These are phyloP conservation scores for Caenorhabditis sp. DNA, from an alignment of 2,888 invertebrate genomes.

Conservation along the genomic window DNA sequence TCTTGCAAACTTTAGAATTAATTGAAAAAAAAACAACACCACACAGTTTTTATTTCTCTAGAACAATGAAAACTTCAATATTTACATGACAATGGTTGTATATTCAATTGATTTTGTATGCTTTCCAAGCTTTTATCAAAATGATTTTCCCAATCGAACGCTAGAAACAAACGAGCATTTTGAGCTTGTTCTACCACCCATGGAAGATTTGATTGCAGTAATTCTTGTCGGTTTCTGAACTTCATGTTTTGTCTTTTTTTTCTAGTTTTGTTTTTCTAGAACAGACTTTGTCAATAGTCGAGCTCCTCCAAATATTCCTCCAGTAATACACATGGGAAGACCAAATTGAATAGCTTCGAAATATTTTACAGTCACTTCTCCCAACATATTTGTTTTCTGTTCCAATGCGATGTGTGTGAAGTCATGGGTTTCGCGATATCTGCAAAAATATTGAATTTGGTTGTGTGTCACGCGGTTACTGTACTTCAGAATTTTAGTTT, in stretches of 20 bases:
- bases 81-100: background rate
- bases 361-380: conserved; percentile 94
- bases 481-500: background rate
- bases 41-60: background rate
- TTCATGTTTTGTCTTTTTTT: background rate
- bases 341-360: conserved; percentile 93
- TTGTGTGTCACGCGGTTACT: no score
- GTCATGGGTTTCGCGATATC: conserved; percentile 94
- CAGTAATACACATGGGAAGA: conserved; percentile 93
- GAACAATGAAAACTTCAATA: background rate
- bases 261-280: background rate
- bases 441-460: no score
- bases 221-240: conserved; percentile 55
- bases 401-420: conserved; percentile 87
- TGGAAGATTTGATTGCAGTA: conserved; percentile 56
- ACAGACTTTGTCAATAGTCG: conserved; percentile 81
- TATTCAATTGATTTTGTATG: conserved; percentile 40
- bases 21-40: background rate
- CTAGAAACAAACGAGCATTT: conserved; percentile 56
- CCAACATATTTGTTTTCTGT: conserved; percentile 85
- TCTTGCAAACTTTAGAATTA: no score
- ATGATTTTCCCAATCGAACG: conserved; percentile 66
- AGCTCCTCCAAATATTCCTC: conserved; percentile 88
- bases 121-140: conserved; percentile 53
- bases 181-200: conserved; percentile 63